Conservation (phyloP, 92 coral and sea anemone genomes). For the Porites rus region DNA sequence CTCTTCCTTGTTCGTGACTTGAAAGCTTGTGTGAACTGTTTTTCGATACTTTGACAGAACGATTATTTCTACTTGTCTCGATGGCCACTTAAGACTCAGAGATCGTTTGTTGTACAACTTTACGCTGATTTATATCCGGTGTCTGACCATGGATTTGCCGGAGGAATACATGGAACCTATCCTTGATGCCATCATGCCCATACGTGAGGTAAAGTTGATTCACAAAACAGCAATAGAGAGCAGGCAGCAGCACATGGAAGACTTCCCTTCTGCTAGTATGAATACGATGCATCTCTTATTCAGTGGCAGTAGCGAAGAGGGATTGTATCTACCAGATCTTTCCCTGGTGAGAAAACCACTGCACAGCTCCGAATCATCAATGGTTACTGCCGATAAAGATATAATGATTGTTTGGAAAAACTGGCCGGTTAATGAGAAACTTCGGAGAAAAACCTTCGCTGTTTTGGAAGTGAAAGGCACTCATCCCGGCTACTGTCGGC, state of each 20-base stretch:
- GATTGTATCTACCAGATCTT: constrained; percentile 33
- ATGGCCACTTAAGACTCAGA: constrained; percentile 10
- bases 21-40: constrained; percentile 15
- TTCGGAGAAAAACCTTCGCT: constrained; percentile 30
- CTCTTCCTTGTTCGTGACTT: neutral
- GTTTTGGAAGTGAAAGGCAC: constrained; percentile 18
- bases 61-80: neutral
- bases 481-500: constrained; percentile 43
- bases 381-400: constrained; percentile 29
- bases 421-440: constrained; percentile 14
- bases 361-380: constrained; percentile 28
- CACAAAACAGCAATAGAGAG: constrained; percentile 25
- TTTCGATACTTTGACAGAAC: neutral
- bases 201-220: constrained; percentile 12
- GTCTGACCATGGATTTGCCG: constrained; percentile 20
- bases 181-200: constrained; percentile 30
- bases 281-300: constrained; percentile 18
- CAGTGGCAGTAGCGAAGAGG: constrained; percentile 36
- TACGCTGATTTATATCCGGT: constrained; percentile 15
- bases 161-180: constrained; percentile 32
- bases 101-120: constrained; percentile 20
- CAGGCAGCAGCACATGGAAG: constrained; percentile 22
- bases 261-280: constrained; percentile 3
- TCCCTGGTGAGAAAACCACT: constrained; percentile 30
- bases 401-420: constrained; percentile 34